phyloP scores from a whole-genome alignment of 2,113 vertebrate species.

The Nesogale talazaci region DNA sequence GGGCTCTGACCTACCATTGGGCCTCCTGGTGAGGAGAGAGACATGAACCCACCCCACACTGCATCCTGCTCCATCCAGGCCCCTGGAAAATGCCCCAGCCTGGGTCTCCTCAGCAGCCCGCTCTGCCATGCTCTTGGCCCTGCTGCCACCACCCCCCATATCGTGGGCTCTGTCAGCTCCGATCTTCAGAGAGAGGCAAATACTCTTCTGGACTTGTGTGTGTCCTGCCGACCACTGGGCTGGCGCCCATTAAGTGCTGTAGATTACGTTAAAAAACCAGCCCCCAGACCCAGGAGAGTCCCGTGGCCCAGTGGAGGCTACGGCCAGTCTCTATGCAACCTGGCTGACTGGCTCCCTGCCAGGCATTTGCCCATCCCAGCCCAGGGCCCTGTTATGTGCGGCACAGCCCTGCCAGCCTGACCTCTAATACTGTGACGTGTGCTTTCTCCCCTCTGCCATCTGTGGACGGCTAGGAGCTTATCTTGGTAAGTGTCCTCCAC shows the following conservation, averaged over 20 bases:
- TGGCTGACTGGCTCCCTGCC: background rate
- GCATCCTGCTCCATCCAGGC: no score
- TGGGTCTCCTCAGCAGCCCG: no score
- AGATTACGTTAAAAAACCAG: background rate
- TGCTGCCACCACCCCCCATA: background rate
- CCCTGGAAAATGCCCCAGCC: no score
- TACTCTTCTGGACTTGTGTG: background rate
- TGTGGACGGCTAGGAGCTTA: constrained; percentile 85
- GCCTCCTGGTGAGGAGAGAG: no score
- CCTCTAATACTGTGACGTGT: constrained; percentile 74
- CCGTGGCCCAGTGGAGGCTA: background rate
- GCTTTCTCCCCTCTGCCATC: constrained; percentile 77
- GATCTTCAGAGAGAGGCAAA: accelerated
- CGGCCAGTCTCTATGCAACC: background rate
- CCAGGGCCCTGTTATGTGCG: background rate
- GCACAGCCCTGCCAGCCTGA: background rate
- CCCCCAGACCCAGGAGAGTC: accelerated
- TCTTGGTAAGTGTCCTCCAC: constrained; percentile 85
- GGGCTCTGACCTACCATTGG: no score
- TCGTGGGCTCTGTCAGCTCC: accelerated
- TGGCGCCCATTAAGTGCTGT: accelerated
- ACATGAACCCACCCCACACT: no score
- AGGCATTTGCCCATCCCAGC: background rate
- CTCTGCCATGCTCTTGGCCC: background rate
- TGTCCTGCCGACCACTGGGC: accelerated